phyloP scores from a whole-genome alignment of 2,797 vertebrate species.

The Pelochelys cantorii region DNA sequence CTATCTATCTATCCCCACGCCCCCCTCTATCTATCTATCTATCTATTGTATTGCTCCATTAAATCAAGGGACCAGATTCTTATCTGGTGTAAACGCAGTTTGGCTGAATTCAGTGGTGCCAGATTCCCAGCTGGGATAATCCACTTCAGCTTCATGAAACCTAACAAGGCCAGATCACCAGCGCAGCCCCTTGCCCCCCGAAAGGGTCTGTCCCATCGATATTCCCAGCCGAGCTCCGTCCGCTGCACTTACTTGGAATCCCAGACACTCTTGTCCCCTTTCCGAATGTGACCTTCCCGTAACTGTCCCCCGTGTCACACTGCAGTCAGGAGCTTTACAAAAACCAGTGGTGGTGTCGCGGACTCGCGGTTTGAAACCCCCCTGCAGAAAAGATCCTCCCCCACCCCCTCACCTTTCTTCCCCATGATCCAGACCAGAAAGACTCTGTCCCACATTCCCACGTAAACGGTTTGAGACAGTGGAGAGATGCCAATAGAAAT shows the following conservation, averaged over 20 bases:
- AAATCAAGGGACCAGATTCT: background rate
- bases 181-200: background rate
- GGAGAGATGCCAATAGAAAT: background rate
- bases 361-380: background rate
- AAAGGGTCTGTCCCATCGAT: background rate
- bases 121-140: background rate
- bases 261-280: slow-evolving; percentile 17
- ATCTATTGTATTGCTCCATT: background rate
- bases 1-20: no score
- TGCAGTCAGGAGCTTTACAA: slow-evolving; percentile 34
- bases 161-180: background rate
- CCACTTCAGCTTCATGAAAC: background rate
- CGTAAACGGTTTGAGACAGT: accelerated
- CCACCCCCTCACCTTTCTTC: background rate
- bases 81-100: background rate
- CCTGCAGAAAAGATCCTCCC: background rate
- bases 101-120: background rate
- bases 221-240: background rate
- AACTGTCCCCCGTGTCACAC: background rate
- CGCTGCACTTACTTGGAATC: slow-evolving; percentile 52
- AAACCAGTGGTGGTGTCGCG: background rate
- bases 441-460: background rate
- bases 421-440: background rate
- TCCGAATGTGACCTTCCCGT: background rate
- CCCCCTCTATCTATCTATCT: no score